A percentile compares a stretch with the other conserved stretches of the same genome.
Evolutionary conservation across 2,113 vertebrate species (phyloP).

Genomic region (Sylvilagus bachmani): DNA sequence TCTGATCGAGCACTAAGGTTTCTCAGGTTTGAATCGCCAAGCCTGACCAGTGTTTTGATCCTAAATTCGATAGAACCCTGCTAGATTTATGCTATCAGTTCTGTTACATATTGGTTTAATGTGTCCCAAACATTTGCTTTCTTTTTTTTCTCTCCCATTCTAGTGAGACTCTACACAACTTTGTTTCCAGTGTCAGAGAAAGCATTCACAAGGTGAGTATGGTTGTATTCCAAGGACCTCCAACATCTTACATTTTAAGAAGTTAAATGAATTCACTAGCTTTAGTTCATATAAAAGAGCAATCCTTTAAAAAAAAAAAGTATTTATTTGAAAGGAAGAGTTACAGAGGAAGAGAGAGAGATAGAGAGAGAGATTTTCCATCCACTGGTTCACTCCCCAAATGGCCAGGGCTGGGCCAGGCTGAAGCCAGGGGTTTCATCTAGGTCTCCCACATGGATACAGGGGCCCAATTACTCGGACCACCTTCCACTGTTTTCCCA

Average conservation of each 20-base stretch:
- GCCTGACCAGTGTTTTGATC: slow-evolving; percentile 6
- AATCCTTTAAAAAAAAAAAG: too few species aligned
- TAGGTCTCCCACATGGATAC: too few species aligned
- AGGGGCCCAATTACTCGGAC: too few species aligned
- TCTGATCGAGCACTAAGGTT: background rate
- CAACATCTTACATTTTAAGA: slow-evolving; percentile 26
- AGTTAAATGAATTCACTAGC: slow-evolving; percentile 43
- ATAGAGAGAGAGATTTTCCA: too few species aligned
- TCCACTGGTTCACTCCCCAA: too few species aligned
- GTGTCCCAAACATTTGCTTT: slow-evolving; percentile 64
- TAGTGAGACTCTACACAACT: slow-evolving; percentile 91
- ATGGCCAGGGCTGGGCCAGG: too few species aligned
- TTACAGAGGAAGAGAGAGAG: too few species aligned
- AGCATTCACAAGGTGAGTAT: slow-evolving; percentile 92
- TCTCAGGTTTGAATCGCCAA: background rate
- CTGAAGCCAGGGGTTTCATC: too few species aligned
- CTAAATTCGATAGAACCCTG: background rate
- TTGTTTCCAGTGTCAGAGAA: slow-evolving; percentile 89
- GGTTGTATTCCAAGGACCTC: slow-evolving; percentile 57
- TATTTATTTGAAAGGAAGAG: too few species aligned
- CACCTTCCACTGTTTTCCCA: too few species aligned
- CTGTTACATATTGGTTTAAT: slow-evolving; percentile 36
- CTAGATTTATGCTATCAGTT: slow-evolving; percentile 42
- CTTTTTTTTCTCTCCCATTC: slow-evolving; percentile 73
- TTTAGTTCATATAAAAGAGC: background rate